Base-by-base conservation (phyloP, 1,140 invertebrate species). In the Ips typographus region DNA sequence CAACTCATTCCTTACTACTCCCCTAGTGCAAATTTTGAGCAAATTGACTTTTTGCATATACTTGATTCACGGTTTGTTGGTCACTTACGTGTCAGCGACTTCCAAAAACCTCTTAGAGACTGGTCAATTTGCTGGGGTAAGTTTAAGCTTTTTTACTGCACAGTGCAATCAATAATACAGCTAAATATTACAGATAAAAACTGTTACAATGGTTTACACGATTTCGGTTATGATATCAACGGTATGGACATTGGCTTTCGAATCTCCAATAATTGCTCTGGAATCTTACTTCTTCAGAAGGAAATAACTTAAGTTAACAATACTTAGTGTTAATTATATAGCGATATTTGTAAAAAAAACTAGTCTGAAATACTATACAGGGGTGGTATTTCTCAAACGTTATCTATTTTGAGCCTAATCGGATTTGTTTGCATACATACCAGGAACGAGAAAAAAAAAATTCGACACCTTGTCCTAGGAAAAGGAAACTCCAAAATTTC, bases 31-130 rank as follows among this genome's bases (percentile, higher is more conserved):
- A 67, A 7, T 71, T 8, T 49, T 63, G 41, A 60, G 55, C 22
- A 71, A 64, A 68, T 36, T 71, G 8, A 67, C 64, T 43, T 71
- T 56, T 53, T 62, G 70, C 41, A 71, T 71, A 44, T 71, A 68
- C 41, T 43, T 71, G 2, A 41, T 62, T 40, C 70, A 71, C 40
- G 38, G 37, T 41, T 39, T 39, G 49, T 39, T 63, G 42, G 6
- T 22, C 52, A 4, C 8, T 3, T 39, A 6, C 40, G 4, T 3
- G 4, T 8, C 40, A 42, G 2, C 37, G 38, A 52, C 22, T 41
- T 39, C 60, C 60, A 40, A 41, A 36, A 5, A 36, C 5, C 37
- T 55, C 6, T 2, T 44, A 2, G 58, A 61, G 39, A 22, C 4
- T n/a, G 22, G 37, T 39, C 43, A 63, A 52, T 4, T 39, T 2